Base-by-base conservation (phyloP, 1,140 invertebrate species). In the Ruditapes philippinarum region DNA sequence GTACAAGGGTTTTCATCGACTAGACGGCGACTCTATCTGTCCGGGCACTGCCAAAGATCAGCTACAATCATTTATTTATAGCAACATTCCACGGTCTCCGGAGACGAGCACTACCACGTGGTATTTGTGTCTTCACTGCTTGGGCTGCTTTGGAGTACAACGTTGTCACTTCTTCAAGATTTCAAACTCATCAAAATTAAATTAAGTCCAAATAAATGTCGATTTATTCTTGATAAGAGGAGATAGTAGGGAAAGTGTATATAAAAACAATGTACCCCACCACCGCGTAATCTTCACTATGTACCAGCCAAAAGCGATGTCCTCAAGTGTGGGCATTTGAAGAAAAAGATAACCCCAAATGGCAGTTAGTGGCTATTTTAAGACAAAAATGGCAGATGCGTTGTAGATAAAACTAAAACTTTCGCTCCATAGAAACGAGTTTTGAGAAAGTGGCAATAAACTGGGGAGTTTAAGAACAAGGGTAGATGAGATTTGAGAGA, bases 41-140 rank as follows among this genome's bases (percentile, higher is more conserved):
- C 85, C 42, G 33, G 38, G 54, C 57, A 60, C 57, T 80, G 76
- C 51, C 60, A 42, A 78, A 78, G 51, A 65, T 60, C 74, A 49
- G 45, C 76, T 25, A 38, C 74, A 80, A 88, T 88, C 85, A 88
- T 80, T 88, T 88, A 88, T 88, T 88, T 88, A 70, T 88, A 88
- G 73, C 36, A 80, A 88, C 74, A 88, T 88, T 79, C 85, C 76
- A 45, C 31, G 25, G 85, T 88, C 11, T 42, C 70, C 70, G 54
- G 57, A 60, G 49, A 88, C 85, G 0, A 12, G 80, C n/a, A 19
- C 33, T 68, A 36, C 40, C 76, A 88, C 73, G 74, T 88, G 85
- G 74, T 80, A 88, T 88, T 62, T 33, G 60, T 76, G 28, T 36
- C 74, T 51, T 57, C 51, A 4, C 25, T 78, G 45, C 80, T 79